Evolutionary conservation across 2,888 invertebrate genomes (phyloP).

Genomic region (Hemaris fuciformis): DNA sequence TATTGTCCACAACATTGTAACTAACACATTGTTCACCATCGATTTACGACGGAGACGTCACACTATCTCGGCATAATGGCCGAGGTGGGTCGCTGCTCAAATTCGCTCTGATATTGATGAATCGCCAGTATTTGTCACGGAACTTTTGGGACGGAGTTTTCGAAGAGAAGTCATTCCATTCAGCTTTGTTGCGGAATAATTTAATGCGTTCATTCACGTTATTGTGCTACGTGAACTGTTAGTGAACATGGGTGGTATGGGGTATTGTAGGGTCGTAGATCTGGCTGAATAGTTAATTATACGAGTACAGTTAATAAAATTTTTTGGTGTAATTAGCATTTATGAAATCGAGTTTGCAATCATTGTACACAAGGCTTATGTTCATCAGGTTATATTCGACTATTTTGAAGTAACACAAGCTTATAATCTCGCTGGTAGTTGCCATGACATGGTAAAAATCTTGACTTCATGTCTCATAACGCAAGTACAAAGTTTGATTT

Average conservation of each 20-base stretch:
- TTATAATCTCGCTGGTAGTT: too few species aligned
- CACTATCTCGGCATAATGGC: conserved; percentile 35
- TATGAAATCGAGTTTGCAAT: too few species aligned
- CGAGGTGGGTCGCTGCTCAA: conserved; percentile 34
- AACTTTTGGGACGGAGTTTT: conserved; percentile 22
- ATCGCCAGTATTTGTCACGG: conserved; percentile 49
- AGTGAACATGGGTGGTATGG: neutral
- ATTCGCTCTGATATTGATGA: conserved; percentile 50
- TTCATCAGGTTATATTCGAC: too few species aligned
- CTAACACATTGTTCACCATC: conserved; percentile 47
- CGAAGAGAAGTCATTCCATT: neutral
- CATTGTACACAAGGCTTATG: too few species aligned
- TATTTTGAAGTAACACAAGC: too few species aligned
- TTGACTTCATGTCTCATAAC: too few species aligned
- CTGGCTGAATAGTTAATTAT: too few species aligned
- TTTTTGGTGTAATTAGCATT: too few species aligned
- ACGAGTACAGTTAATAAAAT: too few species aligned
- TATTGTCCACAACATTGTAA: conserved; percentile 50
- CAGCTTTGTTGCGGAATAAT: neutral
- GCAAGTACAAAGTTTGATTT: too few species aligned
- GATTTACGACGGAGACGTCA: conserved; percentile 45
- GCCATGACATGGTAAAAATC: too few species aligned
- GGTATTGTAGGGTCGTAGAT: too few species aligned
- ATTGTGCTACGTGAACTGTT: neutral
- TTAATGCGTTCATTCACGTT: neutral